Base-by-base conservation (phyloP, 2,797 vertebrate species). In the Myoxocephalus aenaeus region DNA sequence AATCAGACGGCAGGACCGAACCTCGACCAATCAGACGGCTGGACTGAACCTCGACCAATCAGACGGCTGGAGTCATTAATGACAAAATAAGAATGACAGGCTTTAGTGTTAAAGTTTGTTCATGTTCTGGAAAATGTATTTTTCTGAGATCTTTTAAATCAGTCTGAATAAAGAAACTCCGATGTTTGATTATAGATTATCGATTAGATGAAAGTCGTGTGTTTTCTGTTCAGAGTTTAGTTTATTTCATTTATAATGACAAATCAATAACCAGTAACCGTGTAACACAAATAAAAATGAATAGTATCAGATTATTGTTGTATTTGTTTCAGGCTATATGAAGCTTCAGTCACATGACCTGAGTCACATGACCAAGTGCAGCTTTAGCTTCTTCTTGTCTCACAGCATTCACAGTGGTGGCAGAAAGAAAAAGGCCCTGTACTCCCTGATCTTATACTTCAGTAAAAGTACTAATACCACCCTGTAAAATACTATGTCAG, bases 271-370 rank as follows among this genome's bases (percentile, higher is more conserved):
- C 14, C 50, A 53, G n/a, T 22, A 51, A 71, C 34, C 17, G 8
- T 70, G 1, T 22, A 50, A 50, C 17, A 42, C 44, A 3, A 77
- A 66, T 72, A 72, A 65, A 78, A 22, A 15, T 65, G 36, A 70
- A 38, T 46, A 18, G 50, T 34, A 53, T 44, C 12, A 56, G 29
- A 48, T 32, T 7, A 34, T 25, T 54, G 38, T 36, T 57, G 27
- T 34, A 29, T 58, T 36, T n/a, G 5, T 53, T 50, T 53, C 15
- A 12, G 10, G 25, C 53, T 15, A 25, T 7, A 15, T 27, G 22
- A 14, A 14, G 11, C 51, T 51, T n/a, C 20, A 51, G 50, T 51
- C 8, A 51, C 51, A 25, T 54, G 11, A 72, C 12, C 10, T 7
- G 10, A n/a, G 18, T 58, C 53, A 27, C 25, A 9, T 57, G 15